Base-by-base conservation (phyloP, 2,888 invertebrate genomes). In the Agrotis segetum region DNA sequence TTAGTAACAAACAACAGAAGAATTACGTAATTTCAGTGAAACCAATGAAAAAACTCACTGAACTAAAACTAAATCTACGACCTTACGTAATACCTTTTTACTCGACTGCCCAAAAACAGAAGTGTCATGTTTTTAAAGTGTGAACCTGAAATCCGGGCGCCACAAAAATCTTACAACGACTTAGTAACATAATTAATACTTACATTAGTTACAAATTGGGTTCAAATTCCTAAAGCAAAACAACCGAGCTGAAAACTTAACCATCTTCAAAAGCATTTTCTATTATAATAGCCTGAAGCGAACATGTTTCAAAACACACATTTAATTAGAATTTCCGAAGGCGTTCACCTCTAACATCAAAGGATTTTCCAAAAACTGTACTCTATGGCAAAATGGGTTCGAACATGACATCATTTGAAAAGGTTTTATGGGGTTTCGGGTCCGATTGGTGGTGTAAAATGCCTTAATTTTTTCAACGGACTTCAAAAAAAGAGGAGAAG, bases 261-360 rank as follows among this genome's bases (percentile, higher is more conserved):
- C n/a, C 49, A 24, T 52, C 60, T 79, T 69, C 67, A 61, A 84
- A 83, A 81, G 67, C 66, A 72, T 76, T 74, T 70, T 74, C 67
- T 71, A 58, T 68, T n/a, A 55, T 29, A 58, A 77, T 64, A 64
- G 21, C 40, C 29, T 16, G 19, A 40, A 13, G 64, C n/a, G n/a
- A 44, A 59, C 24, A 65, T 71, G 58, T 72, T 77, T 56, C 50
- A 72, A 75, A 80, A 79, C 47, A 73, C 52, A 68, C 34, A 76
- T 77, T 82, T 84, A 82, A 85, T 85, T 82, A 82, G 52, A 77
- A 81, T 71, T 64, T 72, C 24, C 56, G 53, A 76, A 78, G 70
- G 81, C 72, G 63, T 63, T 34, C 24, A 66, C 49, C 63, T 70
- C 56, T 47, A 50, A 74, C 77, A 66, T 86, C 84, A 87, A 86